These are phyloP conservation scores for Leptinotarsa haldemani DNA, from an alignment of 2,888 invertebrate species.

Conservation along the genomic window DNA sequence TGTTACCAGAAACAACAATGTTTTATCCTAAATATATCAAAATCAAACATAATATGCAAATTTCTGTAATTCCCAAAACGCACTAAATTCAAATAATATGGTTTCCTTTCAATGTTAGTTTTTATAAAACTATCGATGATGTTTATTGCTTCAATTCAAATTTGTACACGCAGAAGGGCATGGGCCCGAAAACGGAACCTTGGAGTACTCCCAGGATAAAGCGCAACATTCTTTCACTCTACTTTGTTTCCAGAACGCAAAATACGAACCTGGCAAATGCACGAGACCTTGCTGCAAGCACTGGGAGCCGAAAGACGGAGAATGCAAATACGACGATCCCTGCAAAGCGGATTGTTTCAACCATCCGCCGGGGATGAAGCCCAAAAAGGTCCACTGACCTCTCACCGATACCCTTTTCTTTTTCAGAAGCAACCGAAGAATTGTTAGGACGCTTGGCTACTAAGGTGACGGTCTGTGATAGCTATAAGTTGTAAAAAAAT, in stretches of 20 bases:
- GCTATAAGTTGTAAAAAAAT: slow-evolving; percentile 7
- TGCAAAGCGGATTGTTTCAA: slow-evolving; percentile 63
- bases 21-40: too few relatives aligned
- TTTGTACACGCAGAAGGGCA: background rate
- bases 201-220: background rate
- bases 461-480: background rate
- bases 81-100: too few relatives aligned
- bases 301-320: slow-evolving; percentile 60
- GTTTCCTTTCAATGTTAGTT: too few relatives aligned
- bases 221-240: slow-evolving; percentile 18
- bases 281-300: slow-evolving; percentile 62
- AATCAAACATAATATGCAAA: too few relatives aligned
- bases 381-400: slow-evolving; percentile 35
- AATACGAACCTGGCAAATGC: slow-evolving; percentile 50
- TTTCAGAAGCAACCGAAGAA: slow-evolving; percentile 15
- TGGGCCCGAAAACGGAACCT: background rate
- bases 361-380: slow-evolving; percentile 58
- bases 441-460: background rate
- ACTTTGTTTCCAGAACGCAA: slow-evolving; percentile 29
- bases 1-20: too few relatives aligned
- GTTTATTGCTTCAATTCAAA: background rate
- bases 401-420: slow-evolving; percentile 7
- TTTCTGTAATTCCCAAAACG: too few relatives aligned
- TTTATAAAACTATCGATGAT: background rate
- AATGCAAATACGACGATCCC: slow-evolving; percentile 60